Conservation (phyloP, 2,888 invertebrate genomes). For the Calameuta idolon region DNA sequence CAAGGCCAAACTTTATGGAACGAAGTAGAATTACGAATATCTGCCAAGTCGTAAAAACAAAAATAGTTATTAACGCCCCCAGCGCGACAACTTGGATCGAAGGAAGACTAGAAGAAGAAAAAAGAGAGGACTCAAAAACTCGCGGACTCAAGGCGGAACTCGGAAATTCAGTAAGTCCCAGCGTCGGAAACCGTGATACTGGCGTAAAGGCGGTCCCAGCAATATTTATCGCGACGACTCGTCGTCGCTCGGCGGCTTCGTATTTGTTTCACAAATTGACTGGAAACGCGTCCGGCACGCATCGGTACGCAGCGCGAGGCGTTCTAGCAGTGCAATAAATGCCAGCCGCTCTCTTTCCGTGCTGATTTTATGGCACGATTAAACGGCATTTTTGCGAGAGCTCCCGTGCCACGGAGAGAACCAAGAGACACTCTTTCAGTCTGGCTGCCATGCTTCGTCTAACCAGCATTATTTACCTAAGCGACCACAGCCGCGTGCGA, state of each 20-base stretch:
- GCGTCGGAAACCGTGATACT: not conserved
- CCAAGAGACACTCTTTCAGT: slow-evolving; percentile 4
- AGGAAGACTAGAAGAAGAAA: not conserved
- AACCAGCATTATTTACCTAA: not conserved
- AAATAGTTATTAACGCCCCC: not conserved
- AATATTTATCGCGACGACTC: not conserved
- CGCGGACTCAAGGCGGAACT: not conserved
- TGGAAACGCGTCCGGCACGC: slow-evolving; percentile 4
- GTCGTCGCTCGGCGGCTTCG: slow-evolving; percentile 2
- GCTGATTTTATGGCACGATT: slow-evolving; percentile 10
- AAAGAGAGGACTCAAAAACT: not conserved
- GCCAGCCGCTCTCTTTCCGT: slow-evolving; percentile 4
- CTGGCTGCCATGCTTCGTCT: slow-evolving; percentile 7
- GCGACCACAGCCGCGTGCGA: not conserved
- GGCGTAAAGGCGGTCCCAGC: not conserved
- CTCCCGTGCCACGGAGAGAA: slow-evolving; percentile 15
- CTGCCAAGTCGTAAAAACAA: not conserved
- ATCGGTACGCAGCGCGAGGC: slow-evolving; percentile 7
- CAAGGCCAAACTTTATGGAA: not conserved
- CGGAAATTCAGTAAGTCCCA: not conserved
- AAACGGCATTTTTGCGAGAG: slow-evolving; percentile 12
- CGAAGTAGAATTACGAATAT: not conserved
- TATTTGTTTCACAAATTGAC: slow-evolving; percentile 10
- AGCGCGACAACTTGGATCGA: not conserved
- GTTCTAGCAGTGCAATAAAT: slow-evolving; percentile 3